Percentiles rank a stretch among this genome's conserved stretches.
These are phyloP conservation scores for Halyomorpha halys DNA, from an alignment of 1,140 invertebrate species.

Conservation along the genomic window DNA sequence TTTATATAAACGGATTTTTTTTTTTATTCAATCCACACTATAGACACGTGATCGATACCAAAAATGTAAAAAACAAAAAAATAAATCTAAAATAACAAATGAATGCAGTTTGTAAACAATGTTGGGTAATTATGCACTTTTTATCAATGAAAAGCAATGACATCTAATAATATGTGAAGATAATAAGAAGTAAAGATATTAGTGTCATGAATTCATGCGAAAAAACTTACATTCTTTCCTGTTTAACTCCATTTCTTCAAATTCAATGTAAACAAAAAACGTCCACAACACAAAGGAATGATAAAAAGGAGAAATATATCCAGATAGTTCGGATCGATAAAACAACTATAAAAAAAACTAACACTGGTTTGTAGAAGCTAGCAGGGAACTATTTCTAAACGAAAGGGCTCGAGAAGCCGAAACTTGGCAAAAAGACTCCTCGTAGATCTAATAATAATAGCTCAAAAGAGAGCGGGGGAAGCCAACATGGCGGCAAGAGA, in stretches of 20 bases:
- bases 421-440: neutral
- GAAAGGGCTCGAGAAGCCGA: neutral
- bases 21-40: too few species aligned
- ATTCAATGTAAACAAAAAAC: neutral
- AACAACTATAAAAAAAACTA: too few species aligned
- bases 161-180: too few species aligned
- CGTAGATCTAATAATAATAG: neutral
- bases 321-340: too few species aligned
- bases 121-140: too few species aligned
- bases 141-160: too few species aligned
- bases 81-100: too few species aligned
- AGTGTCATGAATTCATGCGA: neutral
- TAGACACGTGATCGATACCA: too few species aligned
- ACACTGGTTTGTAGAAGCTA: neutral
- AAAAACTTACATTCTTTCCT: constrained; percentile 10
- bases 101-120: too few species aligned
- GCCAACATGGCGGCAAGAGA: neutral
- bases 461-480: neutral
- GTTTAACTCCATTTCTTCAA: neutral
- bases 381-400: constrained; percentile 1
- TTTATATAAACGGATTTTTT: too few species aligned
- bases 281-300: constrained; percentile 7
- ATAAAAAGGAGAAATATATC: neutral
- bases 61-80: too few species aligned
- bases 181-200: too few species aligned